phyloP scores from a whole-genome alignment of 2,113 vertebrate genomes.

The Chaenocephalus aceratus region DNA sequence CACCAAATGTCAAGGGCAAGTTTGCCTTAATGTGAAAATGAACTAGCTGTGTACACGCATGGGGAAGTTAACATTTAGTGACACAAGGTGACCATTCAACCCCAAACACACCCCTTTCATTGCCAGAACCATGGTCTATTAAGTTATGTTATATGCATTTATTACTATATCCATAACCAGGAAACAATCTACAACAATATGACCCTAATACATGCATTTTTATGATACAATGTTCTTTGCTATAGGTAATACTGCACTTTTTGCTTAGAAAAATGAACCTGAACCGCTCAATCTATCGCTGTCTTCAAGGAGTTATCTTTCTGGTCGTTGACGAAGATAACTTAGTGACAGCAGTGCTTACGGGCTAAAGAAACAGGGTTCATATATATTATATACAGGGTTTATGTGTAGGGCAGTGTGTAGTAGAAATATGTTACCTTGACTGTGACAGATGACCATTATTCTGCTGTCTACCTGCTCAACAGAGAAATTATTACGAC shows the following conservation, averaged over 20 bases:
- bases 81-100: conserved; percentile 21
- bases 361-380: conserved; percentile 29
- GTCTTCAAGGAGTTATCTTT: conserved; percentile 13
- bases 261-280: conserved; percentile 6
- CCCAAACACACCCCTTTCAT: conserved; percentile 16
- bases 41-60: conserved; percentile 17
- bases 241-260: background rate
- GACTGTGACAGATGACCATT: conserved; percentile 61
- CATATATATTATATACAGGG: conserved; percentile 14
- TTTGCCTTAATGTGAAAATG: conserved; percentile 49
- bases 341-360: conserved; percentile 20
- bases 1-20: conserved; percentile 74
- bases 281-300: conserved; percentile 25
- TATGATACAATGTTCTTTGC: background rate
- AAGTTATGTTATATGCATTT: too few species aligned
- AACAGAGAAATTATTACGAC: conserved; percentile 62
- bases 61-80: conserved; percentile 55
- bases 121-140: background rate
- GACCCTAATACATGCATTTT: background rate
- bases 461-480: conserved; percentile 55
- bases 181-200: too few species aligned
- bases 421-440: conserved; percentile 36
- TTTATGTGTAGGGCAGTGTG: conserved; percentile 38
- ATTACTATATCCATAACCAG: too few species aligned
- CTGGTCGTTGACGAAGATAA: conserved; percentile 22